Conservation (phyloP, 1,140 invertebrate species). For the Meteorus sp. region DNA sequence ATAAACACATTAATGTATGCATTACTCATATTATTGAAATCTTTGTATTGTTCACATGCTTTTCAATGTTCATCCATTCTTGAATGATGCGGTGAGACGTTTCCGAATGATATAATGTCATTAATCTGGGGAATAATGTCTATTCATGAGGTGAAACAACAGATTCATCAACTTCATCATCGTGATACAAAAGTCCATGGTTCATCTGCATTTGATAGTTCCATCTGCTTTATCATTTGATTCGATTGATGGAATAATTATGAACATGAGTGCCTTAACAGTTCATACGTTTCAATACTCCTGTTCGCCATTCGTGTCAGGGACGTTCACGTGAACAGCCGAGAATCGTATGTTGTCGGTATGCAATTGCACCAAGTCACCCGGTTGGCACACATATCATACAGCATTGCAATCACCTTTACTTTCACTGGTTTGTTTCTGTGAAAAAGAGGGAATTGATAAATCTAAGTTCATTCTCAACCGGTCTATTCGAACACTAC, state of each 20-base stretch:
- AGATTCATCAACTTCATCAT: too few relatives aligned
- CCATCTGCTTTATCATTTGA: not conserved
- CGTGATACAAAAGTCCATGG: too few relatives aligned
- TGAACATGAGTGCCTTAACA: not conserved
- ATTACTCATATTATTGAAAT: too few relatives aligned
- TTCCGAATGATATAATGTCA: too few relatives aligned
- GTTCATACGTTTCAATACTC: slow-evolving; percentile 21
- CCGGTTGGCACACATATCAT: slow-evolving; percentile 1
- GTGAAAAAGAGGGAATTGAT: not conserved
- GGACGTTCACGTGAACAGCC: slow-evolving; percentile 28
- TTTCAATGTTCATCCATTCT: too few relatives aligned
- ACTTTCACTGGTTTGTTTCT: not conserved
- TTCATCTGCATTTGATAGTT: too few relatives aligned
- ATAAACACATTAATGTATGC: too few relatives aligned
- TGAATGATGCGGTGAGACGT: too few relatives aligned
- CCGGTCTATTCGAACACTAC: not conserved
- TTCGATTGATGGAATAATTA: not conserved
- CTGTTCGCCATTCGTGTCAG: slow-evolving; percentile 16
- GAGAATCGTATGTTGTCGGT: slow-evolving; percentile 3
- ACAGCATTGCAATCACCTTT: not conserved
- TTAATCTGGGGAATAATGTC: too few relatives aligned
- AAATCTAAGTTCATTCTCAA: too few relatives aligned
- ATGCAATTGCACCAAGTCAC: not conserved
- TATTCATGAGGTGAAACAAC: too few relatives aligned
- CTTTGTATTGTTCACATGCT: too few relatives aligned